Evolutionary conservation across 2,797 vertebrate genomes (phyloP).

Genomic region (Sebastes matsubarae): DNA sequence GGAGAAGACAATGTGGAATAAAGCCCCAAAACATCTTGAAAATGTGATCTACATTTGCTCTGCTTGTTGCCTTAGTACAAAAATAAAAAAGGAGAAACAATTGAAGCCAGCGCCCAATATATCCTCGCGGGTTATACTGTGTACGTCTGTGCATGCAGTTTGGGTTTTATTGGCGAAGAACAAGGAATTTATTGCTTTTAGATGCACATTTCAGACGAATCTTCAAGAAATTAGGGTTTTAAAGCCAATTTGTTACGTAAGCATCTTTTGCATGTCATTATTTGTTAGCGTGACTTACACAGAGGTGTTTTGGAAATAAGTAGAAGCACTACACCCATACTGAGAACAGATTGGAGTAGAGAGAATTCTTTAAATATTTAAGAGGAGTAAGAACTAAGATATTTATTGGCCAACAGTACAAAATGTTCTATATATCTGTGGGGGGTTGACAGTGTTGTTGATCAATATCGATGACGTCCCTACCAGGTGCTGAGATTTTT

Average conservation of each 20-base stretch:
- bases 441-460: constrained; percentile 25
- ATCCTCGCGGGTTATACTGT: background rate
- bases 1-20: constrained; percentile 45
- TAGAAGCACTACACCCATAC: background rate
- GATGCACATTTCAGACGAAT: background rate
- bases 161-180: background rate
- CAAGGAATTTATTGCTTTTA: background rate
- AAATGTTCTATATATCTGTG: constrained; percentile 16
- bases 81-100: constrained; percentile 46
- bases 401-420: constrained; percentile 7
- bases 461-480: constrained; percentile 30
- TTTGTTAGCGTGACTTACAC: constrained; percentile 15
- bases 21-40: constrained; percentile 48
- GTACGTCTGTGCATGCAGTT: background rate
- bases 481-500: constrained; percentile 45
- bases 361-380: constrained; percentile 39
- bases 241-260: constrained; percentile 9
- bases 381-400: background rate
- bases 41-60: constrained; percentile 41
- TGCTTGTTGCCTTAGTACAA: constrained; percentile 42
- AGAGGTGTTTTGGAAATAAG: constrained; percentile 23
- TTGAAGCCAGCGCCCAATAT: constrained; percentile 2
- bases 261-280: constrained; percentile 17
- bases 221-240: background rate
- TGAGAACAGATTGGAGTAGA: background rate